These are phyloP conservation scores for Mesorhabditis belari DNA, from an alignment of 2,888 invertebrate genomes.

Conservation along the genomic window DNA sequence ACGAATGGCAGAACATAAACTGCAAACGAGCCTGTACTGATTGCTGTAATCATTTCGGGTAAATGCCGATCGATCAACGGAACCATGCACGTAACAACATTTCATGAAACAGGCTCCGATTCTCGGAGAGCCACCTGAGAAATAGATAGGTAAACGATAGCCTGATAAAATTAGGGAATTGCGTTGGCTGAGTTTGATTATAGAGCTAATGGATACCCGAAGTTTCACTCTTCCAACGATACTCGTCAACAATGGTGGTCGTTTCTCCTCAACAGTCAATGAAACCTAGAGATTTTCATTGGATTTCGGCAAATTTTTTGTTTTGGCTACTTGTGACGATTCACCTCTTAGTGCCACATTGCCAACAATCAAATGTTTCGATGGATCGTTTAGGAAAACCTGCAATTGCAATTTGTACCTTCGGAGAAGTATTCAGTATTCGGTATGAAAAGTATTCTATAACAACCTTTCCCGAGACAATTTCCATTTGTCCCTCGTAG, in stretches of 20 bases:
- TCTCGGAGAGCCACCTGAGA: no score
- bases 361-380: neutral
- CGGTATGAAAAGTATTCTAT: no score
- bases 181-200: no score
- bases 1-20: no score
- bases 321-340: neutral
- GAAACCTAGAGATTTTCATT: neutral
- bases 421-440: no score
- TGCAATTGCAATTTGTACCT: no score
- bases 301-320: no score
- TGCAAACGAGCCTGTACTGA: neutral
- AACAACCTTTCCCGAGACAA: neutral
- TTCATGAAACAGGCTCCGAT: neutral
- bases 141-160: no score
- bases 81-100: neutral
- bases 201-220: no score
- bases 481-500: neutral
- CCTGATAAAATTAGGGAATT: no score
- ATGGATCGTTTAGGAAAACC: neutral
- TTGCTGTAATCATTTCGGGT: neutral
- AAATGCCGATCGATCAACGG: neutral
- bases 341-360: neutral
- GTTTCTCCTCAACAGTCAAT: neutral
- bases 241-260: neutral
- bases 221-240: neutral